phyloP scores from a whole-genome alignment of 2,888 invertebrate species.

The Drosophila paramelanica region DNA sequence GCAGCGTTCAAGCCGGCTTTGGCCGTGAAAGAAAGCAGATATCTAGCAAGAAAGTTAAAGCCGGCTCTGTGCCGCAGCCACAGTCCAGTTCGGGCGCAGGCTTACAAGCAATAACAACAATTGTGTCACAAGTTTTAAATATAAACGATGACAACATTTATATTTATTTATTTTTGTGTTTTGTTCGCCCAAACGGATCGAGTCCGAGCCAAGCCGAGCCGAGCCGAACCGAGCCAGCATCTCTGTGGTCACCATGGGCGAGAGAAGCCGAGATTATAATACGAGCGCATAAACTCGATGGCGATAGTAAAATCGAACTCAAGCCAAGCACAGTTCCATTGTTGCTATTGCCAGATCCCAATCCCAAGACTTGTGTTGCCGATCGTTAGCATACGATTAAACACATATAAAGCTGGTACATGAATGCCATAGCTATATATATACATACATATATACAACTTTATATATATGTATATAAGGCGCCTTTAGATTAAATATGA shows the following conservation, averaged over 20 bases:
- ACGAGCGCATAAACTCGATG: constrained; percentile 37
- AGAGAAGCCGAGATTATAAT: constrained; percentile 54
- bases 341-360: constrained; percentile 32
- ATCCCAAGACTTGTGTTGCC: constrained; percentile 33
- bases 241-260: constrained; percentile 28
- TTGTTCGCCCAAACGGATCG: constrained; percentile 55
- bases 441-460: constrained; percentile 22
- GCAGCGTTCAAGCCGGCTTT: neutral
- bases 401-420: constrained; percentile 32
- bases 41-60: constrained; percentile 53
- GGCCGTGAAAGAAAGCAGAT: constrained; percentile 48
- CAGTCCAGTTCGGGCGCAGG: constrained; percentile 48
- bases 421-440: constrained; percentile 2
- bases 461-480: constrained; percentile 11
- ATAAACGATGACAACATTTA: constrained; percentile 78
- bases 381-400: constrained; percentile 75
- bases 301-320: constrained; percentile 45
- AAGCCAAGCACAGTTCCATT: constrained; percentile 56
- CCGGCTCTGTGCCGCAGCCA: constrained; percentile 26
- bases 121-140: constrained; percentile 80
- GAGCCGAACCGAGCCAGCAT: constrained; percentile 19
- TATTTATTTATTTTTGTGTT: constrained; percentile 26
- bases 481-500: constrained; percentile 44
- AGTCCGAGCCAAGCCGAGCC: constrained; percentile 12
- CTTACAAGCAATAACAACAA: constrained; percentile 71